A percentile compares a stretch with the other conserved stretches of the same genome.
These are phyloP conservation scores for Glyphotaelius pellucidus DNA, from an alignment of 2,888 invertebrate genomes.

Conservation along the genomic window DNA sequence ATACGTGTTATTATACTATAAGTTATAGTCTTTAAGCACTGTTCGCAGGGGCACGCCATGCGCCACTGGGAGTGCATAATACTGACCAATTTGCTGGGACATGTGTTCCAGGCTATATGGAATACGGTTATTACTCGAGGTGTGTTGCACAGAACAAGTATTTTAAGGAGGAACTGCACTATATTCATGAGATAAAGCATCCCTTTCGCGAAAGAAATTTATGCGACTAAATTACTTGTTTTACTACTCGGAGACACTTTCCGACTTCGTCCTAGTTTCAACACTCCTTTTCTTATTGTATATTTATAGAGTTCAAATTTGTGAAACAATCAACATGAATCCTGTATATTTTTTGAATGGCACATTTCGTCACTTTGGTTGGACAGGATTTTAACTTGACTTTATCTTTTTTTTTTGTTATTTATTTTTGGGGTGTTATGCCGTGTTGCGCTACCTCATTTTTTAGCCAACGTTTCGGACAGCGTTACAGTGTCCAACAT, in stretches of 20 bases:
- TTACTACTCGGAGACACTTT: not conserved
- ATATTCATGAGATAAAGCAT: not conserved
- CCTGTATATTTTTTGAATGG: too few species aligned
- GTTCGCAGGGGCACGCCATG: conserved; percentile 4
- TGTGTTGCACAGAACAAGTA: not conserved
- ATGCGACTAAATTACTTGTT: not conserved
- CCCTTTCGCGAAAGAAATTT: not conserved
- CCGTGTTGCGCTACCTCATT: too few species aligned
- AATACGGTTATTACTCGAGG: not conserved
- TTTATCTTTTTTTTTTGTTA: too few species aligned
- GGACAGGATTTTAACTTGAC: too few species aligned
- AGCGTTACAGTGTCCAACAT: too few species aligned
- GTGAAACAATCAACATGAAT: too few species aligned
- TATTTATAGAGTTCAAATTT: too few species aligned
- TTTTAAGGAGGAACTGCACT: not conserved
- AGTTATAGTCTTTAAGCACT: conserved; percentile 11
- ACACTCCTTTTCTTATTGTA: not conserved
- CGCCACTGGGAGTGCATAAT: conserved; percentile 14
- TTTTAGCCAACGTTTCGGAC: too few species aligned
- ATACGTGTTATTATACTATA: conserved; percentile 37
- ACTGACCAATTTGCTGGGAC: conserved; percentile 27
- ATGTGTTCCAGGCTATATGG: conserved; percentile 1
- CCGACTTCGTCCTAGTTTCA: not conserved
- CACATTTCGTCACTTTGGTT: too few species aligned
- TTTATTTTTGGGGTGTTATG: too few species aligned